These are phyloP conservation scores for Eupithecia exiguata DNA, from an alignment of 2,888 invertebrate species.

Conservation along the genomic window DNA sequence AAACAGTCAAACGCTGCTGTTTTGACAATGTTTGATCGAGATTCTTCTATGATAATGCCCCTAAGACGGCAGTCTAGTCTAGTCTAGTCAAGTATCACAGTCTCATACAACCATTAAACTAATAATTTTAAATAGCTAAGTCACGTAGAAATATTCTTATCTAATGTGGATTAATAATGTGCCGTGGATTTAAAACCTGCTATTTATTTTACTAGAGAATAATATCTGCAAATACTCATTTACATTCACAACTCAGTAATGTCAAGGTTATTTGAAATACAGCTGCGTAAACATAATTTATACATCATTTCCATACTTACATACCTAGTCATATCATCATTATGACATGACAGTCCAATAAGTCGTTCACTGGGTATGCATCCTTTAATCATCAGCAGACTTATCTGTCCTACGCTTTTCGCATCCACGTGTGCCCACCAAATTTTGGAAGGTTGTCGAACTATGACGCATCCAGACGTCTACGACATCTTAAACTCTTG, in stretches of 20 bases:
- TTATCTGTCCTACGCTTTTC: neutral
- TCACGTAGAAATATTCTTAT: no score
- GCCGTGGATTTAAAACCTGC: neutral
- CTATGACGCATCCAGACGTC: neutral
- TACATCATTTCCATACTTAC: neutral
- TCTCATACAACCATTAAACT: neutral
- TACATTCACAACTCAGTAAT: constrained; percentile 1
- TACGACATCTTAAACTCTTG: neutral
- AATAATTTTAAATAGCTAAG: no score
- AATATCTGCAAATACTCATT: neutral
- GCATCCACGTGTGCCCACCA: neutral
- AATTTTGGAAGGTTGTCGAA: neutral
- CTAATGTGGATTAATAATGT: neutral
- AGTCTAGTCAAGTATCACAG: no score
- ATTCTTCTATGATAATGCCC: no score
- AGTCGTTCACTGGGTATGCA: neutral
- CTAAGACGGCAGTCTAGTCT: no score
- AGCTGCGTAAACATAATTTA: constrained; percentile 9
- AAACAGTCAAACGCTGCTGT: no score
- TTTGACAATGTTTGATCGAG: no score
- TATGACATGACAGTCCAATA: neutral
- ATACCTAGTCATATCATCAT: neutral
- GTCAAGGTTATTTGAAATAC: constrained; percentile 5
- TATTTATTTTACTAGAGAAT: neutral
- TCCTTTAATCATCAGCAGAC: neutral